These are phyloP conservation scores for Zaprionus vittiger DNA, from an alignment of 1,140 invertebrate genomes.

Conservation along the genomic window DNA sequence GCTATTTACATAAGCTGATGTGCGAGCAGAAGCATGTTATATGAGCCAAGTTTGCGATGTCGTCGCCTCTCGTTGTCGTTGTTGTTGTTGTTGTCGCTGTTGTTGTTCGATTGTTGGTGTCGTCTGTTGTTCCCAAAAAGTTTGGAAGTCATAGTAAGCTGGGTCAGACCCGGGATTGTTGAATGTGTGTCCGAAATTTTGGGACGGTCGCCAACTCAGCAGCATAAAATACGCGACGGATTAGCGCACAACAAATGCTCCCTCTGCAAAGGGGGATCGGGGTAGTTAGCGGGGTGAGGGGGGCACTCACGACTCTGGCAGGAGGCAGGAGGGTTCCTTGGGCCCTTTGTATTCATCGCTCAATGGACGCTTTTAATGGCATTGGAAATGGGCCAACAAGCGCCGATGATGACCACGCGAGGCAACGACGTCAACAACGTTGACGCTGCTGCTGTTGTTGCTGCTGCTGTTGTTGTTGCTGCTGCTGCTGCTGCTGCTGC, in stretches of 20 bases:
- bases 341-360: slow-evolving; percentile 53
- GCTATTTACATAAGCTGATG: slow-evolving; percentile 74
- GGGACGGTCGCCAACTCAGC: slow-evolving; percentile 59
- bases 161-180: slow-evolving; percentile 52
- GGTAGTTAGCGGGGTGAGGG: neutral
- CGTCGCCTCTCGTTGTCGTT: neutral
- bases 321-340: neutral
- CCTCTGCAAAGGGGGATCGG: neutral
- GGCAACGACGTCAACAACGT: slow-evolving; percentile 36
- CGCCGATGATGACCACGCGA: slow-evolving; percentile 67
- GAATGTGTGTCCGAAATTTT: slow-evolving; percentile 46
- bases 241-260: slow-evolving; percentile 70
- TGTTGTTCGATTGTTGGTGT: slow-evolving; percentile 19
- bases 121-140: slow-evolving; percentile 13
- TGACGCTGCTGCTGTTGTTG: neutral
- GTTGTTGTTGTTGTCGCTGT: neutral
- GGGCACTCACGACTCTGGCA: neutral
- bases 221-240: slow-evolving; percentile 76
- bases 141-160: slow-evolving; percentile 54
- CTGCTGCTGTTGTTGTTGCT: neutral
- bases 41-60: slow-evolving; percentile 42
- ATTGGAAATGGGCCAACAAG: slow-evolving; percentile 66
- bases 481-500: slow-evolving; percentile 29
- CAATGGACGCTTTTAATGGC: slow-evolving; percentile 74
- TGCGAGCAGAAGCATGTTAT: slow-evolving; percentile 56